Percentiles rank a stretch among this genome's conserved stretches.
phyloP scores from a whole-genome alignment of 1,140 invertebrate genomes.

The Drosophila yakuba region DNA sequence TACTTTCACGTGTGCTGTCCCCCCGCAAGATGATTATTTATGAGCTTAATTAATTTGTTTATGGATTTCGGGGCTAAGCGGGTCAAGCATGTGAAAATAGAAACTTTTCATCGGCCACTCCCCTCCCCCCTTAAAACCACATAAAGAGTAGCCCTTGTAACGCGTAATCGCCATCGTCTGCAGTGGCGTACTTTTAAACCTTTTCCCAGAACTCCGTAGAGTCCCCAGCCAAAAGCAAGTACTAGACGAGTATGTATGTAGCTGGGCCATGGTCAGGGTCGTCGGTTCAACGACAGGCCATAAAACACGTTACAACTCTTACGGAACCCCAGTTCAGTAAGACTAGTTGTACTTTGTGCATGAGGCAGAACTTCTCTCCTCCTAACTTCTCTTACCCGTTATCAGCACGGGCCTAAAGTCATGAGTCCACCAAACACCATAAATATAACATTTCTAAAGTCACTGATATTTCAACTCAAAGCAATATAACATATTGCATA shows the following conservation, averaged over 20 bases:
- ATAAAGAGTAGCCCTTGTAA: constrained; percentile 6
- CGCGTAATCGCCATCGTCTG: background rate
- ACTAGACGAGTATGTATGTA: constrained; percentile 1
- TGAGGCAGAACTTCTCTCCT: constrained; percentile 2
- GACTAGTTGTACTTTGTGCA: constrained; percentile 9
- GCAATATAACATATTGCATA: no score
- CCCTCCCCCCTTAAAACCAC: no score
- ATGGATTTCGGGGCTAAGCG: constrained; percentile 54
- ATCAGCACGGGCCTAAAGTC: background rate
- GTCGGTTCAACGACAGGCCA: constrained; percentile 32
- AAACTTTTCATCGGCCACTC: constrained; percentile 47
- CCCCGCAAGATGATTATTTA: constrained; percentile 62
- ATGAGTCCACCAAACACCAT: no score
- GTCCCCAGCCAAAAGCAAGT: constrained; percentile 10
- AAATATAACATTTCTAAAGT: background rate
- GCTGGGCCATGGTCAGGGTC: constrained; percentile 40
- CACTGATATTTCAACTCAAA: no score
- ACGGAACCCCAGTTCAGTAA: constrained; percentile 19
- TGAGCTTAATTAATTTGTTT: constrained; percentile 75
- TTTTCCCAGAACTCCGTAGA: constrained; percentile 31
- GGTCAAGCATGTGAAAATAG: constrained; percentile 73
- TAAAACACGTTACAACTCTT: constrained; percentile 45
- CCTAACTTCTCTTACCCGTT: no score
- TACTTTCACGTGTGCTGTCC: constrained; percentile 68
- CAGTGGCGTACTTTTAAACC: constrained; percentile 25